Percentiles rank a stretch among this genome's conserved stretches.
Conservation (phyloP, 2,888 invertebrate species). For the Cremastobaeus sp. region DNA sequence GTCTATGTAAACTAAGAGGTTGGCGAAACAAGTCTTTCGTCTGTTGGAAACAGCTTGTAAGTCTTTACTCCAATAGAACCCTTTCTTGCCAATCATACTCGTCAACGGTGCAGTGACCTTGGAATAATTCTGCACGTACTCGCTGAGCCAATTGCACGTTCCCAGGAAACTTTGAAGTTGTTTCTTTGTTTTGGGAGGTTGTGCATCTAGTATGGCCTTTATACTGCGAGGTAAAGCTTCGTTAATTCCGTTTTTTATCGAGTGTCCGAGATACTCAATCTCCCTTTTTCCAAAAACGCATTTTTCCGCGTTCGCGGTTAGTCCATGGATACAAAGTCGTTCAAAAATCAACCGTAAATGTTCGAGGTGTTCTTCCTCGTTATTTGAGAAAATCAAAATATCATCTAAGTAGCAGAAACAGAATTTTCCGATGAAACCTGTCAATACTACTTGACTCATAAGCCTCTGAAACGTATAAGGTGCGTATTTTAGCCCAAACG, state of each 20-base stretch:
- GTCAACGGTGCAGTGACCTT: neutral
- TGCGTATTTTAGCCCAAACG: constrained; percentile 66
- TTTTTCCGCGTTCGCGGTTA: neutral
- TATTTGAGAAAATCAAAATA: constrained; percentile 1
- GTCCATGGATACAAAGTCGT: neutral
- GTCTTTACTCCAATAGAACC: no score
- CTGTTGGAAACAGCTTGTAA: no score
- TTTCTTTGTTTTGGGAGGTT: neutral
- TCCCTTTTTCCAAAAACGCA: neutral
- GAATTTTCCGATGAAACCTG: constrained; percentile 54
- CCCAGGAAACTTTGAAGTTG: constrained; percentile 15
- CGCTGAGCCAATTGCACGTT: constrained; percentile 21
- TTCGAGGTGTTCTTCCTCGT: neutral
- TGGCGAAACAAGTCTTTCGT: no score
- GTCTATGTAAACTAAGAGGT: no score
- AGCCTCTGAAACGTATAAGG: constrained; percentile 67
- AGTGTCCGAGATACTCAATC: constrained; percentile 1
- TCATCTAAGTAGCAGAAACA: no score
- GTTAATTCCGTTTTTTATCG: neutral
- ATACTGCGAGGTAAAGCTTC: neutral
- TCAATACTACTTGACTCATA: constrained; percentile 58
- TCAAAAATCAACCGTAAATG: neutral
- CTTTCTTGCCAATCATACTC: no score
- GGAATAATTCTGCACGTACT: neutral
- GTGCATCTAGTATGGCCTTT: neutral